Percentiles rank a stretch among this genome's conserved stretches.
These are phyloP conservation scores for Isaurus tuberculatus DNA, from an alignment of 92 coral and sea anemone species.

Conservation along the genomic window DNA sequence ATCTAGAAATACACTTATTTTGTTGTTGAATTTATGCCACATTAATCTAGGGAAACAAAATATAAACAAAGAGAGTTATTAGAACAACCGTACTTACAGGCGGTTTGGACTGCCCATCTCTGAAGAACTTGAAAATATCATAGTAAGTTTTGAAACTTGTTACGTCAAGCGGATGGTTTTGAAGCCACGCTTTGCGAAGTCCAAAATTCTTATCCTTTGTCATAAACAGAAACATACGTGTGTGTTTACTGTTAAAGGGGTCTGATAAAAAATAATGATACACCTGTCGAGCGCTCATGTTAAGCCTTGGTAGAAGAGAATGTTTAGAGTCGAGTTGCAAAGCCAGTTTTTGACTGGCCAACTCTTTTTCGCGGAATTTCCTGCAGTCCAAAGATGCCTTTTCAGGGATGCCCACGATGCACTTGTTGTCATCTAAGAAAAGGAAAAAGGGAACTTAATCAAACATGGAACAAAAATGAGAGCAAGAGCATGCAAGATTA, in stretches of 20 bases:
- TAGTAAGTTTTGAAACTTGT: background rate
- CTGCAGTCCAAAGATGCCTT: constrained; percentile 27
- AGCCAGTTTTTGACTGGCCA: background rate
- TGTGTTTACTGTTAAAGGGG: background rate
- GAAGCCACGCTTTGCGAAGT: background rate
- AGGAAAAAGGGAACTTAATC: background rate
- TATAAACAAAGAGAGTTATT: too few species aligned
- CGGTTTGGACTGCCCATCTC: background rate
- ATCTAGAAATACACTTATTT: too few species aligned
- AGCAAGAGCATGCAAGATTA: too few species aligned
- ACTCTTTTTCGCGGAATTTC: constrained; percentile 9
- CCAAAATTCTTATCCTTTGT: background rate
- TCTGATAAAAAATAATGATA: background rate
- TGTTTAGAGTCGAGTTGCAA: background rate
- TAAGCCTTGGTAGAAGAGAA: background rate
- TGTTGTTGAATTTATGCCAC: too few species aligned
- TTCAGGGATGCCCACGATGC: background rate
- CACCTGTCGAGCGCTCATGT: background rate
- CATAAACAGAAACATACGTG: background rate
- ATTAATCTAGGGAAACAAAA: too few species aligned
- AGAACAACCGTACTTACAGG: constrained; percentile 4
- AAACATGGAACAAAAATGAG: too few species aligned
- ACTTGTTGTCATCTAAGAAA: background rate
- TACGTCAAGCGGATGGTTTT: background rate
- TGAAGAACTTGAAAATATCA: constrained; percentile 10